A percentile compares a stretch with the other conserved stretches of the same genome.
These are phyloP conservation scores for Micrastur ruficollis DNA, from an alignment of 2,797 vertebrate species.

Conservation along the genomic window DNA sequence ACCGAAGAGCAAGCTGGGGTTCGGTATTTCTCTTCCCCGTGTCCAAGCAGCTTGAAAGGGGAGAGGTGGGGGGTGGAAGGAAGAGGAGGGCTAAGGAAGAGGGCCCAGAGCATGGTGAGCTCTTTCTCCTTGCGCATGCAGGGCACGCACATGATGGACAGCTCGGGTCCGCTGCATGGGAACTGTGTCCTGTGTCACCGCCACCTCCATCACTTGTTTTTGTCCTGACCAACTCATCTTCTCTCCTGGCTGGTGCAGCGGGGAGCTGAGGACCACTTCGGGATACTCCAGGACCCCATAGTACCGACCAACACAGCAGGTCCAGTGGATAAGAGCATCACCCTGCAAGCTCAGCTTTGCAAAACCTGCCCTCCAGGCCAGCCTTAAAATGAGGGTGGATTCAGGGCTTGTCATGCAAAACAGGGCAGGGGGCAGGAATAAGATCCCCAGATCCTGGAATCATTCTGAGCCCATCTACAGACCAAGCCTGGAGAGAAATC, in stretches of 20 bases:
- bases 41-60: background rate
- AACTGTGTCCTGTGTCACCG: background rate
- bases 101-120: background rate
- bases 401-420: background rate
- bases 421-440: background rate
- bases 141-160: background rate
- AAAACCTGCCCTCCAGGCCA: background rate
- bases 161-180: background rate
- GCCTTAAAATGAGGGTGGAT: background rate
- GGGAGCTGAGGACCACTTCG: background rate
- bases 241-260: accelerated
- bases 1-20: background rate
- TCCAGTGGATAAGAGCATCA: accelerated
- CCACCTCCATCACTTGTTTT: background rate
- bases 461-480: background rate
- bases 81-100: background rate
- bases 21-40: accelerated
- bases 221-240: background rate
- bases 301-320: background rate
- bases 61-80: background rate
- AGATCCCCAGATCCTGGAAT: background rate
- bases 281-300: background rate
- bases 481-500: background rate
- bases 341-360: background rate
- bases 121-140: background rate